These are phyloP conservation scores for Leucopsar rothschildi DNA, from an alignment of 2,113 vertebrate species.

Conservation along the genomic window DNA sequence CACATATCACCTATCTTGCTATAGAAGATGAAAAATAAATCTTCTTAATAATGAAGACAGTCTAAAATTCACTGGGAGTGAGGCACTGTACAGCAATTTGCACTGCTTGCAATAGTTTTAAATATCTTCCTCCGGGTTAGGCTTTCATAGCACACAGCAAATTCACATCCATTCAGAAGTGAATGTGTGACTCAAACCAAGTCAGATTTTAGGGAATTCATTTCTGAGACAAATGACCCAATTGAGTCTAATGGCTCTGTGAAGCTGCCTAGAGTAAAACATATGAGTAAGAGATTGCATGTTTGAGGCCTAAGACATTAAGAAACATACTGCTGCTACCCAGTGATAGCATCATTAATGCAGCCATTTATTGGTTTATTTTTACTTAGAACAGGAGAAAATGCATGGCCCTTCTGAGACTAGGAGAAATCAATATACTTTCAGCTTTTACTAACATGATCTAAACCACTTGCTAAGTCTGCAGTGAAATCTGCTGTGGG, in stretches of 20 bases:
- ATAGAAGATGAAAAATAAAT: background rate
- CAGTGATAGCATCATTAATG: constrained; percentile 38
- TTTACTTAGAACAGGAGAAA: constrained; percentile 40
- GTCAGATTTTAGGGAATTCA: constrained; percentile 21
- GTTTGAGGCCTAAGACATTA: background rate
- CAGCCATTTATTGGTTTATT: constrained; percentile 25
- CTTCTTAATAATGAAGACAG: background rate
- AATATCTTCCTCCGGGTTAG: constrained; percentile 19
- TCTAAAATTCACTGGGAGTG: background rate
- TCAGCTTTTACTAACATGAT: constrained; percentile 39
- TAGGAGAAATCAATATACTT: constrained; percentile 32
- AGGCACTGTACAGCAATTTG: background rate
- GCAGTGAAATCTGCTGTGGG: background rate
- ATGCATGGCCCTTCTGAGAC: constrained; percentile 29
- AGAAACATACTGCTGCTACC: constrained; percentile 5
- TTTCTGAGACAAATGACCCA: constrained; percentile 51
- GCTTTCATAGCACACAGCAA: background rate
- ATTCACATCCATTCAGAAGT: background rate
- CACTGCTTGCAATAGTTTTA: background rate
- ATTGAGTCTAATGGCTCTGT: constrained; percentile 21
- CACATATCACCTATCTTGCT: background rate
- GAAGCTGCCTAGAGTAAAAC: constrained; percentile 43
- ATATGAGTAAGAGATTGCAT: constrained; percentile 22
- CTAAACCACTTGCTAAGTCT: background rate
- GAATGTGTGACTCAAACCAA: background rate